A percentile compares a stretch with the other conserved stretches of the same genome.
Conservation (phyloP, 2,113 vertebrate genomes). For the Gymnogyps californianus region DNA sequence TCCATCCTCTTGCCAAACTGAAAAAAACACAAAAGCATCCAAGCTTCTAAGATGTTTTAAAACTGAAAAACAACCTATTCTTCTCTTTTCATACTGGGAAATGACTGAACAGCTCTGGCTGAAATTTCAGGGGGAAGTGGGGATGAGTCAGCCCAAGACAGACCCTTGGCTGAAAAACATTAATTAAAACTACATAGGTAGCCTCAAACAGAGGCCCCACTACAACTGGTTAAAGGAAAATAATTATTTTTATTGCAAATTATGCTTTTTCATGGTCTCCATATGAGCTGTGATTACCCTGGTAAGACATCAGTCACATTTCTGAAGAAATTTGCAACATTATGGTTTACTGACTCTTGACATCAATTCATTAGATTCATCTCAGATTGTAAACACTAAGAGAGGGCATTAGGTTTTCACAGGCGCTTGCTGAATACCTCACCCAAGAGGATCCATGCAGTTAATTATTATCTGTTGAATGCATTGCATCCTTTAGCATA, state of each 20-base stretch:
- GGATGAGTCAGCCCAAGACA: background rate
- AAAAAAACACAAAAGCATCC: background rate
- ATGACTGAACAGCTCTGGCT: background rate
- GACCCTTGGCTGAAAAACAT: background rate
- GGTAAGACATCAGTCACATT: background rate
- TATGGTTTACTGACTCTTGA: background rate
- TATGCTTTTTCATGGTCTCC: background rate
- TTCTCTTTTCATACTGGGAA: background rate
- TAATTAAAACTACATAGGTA: background rate
- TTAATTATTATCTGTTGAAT: background rate
- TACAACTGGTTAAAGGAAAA: background rate
- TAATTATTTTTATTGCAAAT: background rate
- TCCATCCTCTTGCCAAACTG: background rate
- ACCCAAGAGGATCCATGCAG: background rate
- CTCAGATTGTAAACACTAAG: background rate
- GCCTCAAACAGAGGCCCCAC: background rate
- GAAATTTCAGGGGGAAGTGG: background rate
- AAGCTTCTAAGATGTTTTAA: background rate
- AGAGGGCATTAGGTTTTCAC: background rate
- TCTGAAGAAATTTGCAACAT: background rate
- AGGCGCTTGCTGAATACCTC: background rate
- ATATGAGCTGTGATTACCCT: background rate
- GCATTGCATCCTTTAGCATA: background rate
- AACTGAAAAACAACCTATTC: background rate
- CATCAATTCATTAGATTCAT: background rate